These are phyloP conservation scores for Drosophila subsilvestris DNA, from an alignment of 2,888 invertebrate species.

Conservation along the genomic window DNA sequence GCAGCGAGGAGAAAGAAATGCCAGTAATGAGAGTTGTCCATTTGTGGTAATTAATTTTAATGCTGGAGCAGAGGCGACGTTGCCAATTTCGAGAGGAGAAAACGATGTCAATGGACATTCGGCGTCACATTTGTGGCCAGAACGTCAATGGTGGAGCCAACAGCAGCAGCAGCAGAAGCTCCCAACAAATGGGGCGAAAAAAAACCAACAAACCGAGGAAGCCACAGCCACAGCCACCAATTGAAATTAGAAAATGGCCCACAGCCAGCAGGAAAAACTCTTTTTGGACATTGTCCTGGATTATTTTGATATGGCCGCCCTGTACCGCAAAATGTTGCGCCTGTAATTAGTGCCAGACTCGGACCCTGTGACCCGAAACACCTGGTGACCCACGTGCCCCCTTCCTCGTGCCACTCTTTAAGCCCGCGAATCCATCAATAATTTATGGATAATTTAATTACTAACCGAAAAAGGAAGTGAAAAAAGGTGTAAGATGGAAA, in stretches of 20 bases:
- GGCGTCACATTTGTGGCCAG: constrained; percentile 53
- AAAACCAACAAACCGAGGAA: constrained; percentile 22
- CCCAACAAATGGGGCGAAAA: not conserved
- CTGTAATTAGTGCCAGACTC: constrained; percentile 57
- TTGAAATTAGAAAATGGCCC: constrained; percentile 70
- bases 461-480: constrained; percentile 10
- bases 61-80: constrained; percentile 51
- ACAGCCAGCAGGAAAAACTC: constrained; percentile 29
- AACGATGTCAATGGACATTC: constrained; percentile 67
- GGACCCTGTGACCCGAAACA: constrained; percentile 43
- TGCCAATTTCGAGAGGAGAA: constrained; percentile 26
- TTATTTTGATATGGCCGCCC: constrained; percentile 14
- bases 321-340: not conserved
- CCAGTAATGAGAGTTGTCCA: constrained; percentile 72
- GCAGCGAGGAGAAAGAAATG: constrained; percentile 41
- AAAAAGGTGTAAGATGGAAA: constrained; percentile 2
- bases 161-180: no score
- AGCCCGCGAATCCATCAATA: constrained; percentile 31
- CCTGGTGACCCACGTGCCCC: constrained; percentile 35
- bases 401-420: not conserved
- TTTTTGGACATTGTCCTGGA: constrained; percentile 37
- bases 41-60: constrained; percentile 79
- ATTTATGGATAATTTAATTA: constrained; percentile 61
- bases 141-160: constrained; percentile 39
- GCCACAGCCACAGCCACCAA: constrained; percentile 51